Evolutionary conservation across 2,797 vertebrate species (phyloP).

Genomic region (Liasis olivaceus): DNA sequence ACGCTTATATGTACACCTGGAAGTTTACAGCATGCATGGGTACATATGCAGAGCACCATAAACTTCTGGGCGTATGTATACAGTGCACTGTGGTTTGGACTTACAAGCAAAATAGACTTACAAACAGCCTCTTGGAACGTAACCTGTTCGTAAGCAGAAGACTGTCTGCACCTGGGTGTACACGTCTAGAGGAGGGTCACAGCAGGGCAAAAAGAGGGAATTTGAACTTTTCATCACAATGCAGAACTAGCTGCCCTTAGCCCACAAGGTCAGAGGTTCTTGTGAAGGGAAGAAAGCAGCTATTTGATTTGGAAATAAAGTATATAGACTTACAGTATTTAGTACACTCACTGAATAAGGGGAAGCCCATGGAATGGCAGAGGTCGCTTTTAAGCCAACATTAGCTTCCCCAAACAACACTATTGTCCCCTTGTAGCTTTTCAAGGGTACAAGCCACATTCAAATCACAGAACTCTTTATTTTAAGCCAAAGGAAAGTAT

Average conservation of each 20-base stretch:
- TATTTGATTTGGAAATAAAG: neutral
- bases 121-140: too few species aligned
- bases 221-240: neutral
- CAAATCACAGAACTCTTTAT: neutral
- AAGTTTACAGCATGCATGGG: too few species aligned
- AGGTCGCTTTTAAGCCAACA: neutral
- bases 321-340: neutral
- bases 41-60: too few species aligned
- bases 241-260: neutral
- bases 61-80: too few species aligned
- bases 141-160: too few species aligned
- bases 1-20: too few species aligned
- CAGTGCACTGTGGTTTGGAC: too few species aligned
- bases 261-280: neutral
- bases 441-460: neutral
- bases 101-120: too few species aligned
- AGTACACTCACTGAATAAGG: neutral
- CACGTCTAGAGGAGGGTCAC: neutral
- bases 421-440: too few species aligned
- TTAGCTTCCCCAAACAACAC: neutral
- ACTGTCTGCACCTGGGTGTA: too few species aligned
- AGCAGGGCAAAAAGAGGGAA: neutral
- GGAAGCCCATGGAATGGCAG: too few species aligned
- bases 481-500: neutral
- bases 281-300: neutral